Percentiles rank a stretch among this genome's conserved stretches.
These are phyloP conservation scores for Lamellibrachia satsuma DNA, from an alignment of 2,888 invertebrate genomes.

Conservation along the genomic window DNA sequence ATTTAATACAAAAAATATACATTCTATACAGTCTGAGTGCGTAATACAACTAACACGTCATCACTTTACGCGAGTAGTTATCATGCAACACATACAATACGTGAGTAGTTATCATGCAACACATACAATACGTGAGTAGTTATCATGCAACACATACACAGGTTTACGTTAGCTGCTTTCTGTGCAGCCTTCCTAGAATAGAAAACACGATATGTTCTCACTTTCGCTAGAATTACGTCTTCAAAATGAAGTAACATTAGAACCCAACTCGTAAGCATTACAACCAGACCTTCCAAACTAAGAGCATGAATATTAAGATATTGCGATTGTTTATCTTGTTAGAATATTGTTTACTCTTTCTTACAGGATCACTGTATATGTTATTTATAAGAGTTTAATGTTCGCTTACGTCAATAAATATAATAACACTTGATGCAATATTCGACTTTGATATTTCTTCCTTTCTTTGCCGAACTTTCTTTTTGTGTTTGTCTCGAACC, in stretches of 20 bases:
- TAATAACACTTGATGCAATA: background rate
- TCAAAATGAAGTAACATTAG: background rate
- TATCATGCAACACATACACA: background rate
- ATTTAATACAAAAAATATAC: background rate
- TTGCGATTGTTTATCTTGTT: background rate
- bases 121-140: background rate
- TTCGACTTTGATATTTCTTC: background rate
- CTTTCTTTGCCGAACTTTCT: background rate
- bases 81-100: background rate
- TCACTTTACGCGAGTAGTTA: background rate
- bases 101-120: background rate
- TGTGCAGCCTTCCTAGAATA: background rate
- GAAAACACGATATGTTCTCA: background rate
- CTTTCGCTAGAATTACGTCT: background rate
- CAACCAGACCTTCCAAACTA: background rate
- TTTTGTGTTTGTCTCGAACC: background rate
- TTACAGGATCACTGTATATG: background rate
- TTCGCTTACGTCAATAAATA: background rate
- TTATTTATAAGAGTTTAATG: background rate
- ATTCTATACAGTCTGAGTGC: background rate
- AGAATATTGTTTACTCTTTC: background rate
- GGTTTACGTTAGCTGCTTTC: too few relatives aligned
- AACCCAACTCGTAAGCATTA: background rate
- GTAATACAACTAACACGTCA: background rate
- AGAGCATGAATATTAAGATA: background rate